Conservation (phyloP, 2,888 invertebrate species). For the Laspeyria flexula region DNA sequence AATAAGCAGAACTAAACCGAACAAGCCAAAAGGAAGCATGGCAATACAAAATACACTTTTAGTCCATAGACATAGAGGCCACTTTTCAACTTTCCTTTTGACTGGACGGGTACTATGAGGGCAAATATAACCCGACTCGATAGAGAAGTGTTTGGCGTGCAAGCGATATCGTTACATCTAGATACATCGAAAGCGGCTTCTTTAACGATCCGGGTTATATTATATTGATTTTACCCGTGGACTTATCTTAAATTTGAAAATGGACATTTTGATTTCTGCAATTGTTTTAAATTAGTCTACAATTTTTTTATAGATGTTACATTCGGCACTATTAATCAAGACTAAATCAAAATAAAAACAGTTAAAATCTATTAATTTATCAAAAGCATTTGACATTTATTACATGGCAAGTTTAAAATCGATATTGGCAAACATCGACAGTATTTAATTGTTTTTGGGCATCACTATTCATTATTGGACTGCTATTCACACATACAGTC, state of each 20-base stretch:
- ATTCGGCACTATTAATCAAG: background rate
- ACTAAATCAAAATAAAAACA: conserved; percentile 30
- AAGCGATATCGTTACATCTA: conserved; percentile 56
- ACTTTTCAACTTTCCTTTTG: conserved; percentile 51
- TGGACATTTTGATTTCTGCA: conserved; percentile 25
- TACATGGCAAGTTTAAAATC: conserved; percentile 42
- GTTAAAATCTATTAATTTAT: conserved; percentile 16
- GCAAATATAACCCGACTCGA: conserved; percentile 58
- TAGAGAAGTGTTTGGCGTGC: conserved; percentile 50
- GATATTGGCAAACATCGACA: conserved; percentile 39
- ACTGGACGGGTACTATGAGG: conserved; percentile 65
- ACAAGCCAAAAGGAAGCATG: conserved; percentile 51
- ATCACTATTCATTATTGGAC: conserved; percentile 42
- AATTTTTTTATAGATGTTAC: background rate
- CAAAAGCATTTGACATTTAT: conserved; percentile 37
- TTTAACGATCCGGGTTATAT: conserved; percentile 55
- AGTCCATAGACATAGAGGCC: conserved; percentile 27
- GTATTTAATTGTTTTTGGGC: conserved; percentile 27
- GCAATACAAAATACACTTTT: conserved; percentile 27
- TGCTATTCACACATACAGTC: conserved; percentile 25
- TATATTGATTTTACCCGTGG: conserved; percentile 36
- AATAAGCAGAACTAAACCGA: conserved; percentile 32
- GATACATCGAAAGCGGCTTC: conserved; percentile 66
- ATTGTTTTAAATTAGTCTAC: conserved; percentile 26
- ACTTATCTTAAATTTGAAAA: conserved; percentile 31